phyloP scores from a whole-genome alignment of 2,113 vertebrate species.

The Ascaphus truei region DNA sequence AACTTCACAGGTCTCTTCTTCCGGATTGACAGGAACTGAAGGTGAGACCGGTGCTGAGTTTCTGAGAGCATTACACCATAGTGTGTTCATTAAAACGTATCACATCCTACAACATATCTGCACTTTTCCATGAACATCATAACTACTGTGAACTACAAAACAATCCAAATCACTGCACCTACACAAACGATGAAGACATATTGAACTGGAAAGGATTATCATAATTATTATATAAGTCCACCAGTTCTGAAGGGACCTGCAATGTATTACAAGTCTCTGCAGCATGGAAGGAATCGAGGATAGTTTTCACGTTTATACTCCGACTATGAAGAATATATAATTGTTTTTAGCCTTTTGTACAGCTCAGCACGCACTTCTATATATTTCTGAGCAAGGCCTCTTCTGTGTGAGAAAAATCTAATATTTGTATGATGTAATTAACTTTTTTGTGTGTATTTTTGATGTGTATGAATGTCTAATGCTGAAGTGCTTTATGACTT shows the following conservation, averaged over 20 bases:
- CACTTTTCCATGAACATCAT: no score
- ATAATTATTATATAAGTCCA: neutral
- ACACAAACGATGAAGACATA: neutral
- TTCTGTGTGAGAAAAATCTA: neutral
- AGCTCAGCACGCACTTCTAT: neutral
- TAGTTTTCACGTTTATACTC: neutral
- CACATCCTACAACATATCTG: no score
- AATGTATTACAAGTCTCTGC: neutral
- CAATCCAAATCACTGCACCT: no score
- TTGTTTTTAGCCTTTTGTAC: neutral
- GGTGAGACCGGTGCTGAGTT: no score
- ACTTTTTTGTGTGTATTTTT: neutral
- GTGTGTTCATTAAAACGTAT: no score
- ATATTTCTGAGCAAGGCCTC: neutral
- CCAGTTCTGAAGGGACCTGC: neutral
- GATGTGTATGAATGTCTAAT: neutral
- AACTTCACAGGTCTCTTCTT: no score
- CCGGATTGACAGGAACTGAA: no score
- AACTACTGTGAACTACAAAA: no score
- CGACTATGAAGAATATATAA: neutral
- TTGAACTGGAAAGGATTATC: neutral
- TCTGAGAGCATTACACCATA: no score
- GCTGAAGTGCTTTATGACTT: neutral
- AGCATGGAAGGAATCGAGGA: neutral
- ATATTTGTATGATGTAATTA: neutral